These are phyloP conservation scores for Actenoides lindsayi DNA, from an alignment of 2,113 vertebrate species.

Conservation along the genomic window DNA sequence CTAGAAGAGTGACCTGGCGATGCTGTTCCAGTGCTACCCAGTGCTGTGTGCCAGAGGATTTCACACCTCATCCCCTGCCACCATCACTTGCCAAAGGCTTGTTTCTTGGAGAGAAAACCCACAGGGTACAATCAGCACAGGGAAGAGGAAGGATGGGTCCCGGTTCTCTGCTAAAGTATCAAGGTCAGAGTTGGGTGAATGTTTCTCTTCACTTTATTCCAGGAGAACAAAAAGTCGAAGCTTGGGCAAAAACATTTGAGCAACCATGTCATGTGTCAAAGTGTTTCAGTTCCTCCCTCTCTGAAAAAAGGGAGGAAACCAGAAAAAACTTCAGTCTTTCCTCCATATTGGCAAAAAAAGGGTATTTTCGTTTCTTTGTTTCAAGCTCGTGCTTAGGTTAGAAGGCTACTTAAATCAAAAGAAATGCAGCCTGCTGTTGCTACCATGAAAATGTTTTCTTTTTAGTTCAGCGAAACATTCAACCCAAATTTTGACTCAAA, in stretches of 20 bases:
- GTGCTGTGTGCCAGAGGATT: background rate
- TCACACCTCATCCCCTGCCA: background rate
- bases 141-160: background rate
- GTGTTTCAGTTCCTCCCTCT: background rate
- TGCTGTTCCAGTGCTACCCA: background rate
- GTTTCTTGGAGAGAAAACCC: background rate
- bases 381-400: background rate
- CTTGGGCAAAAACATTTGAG: background rate
- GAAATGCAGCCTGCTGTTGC: background rate
- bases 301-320: background rate
- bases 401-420: background rate
- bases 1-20: background rate
- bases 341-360: background rate
- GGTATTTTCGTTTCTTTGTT: background rate
- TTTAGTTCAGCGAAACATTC: background rate
- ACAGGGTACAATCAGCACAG: background rate
- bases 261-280: background rate
- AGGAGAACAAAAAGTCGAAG: background rate
- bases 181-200: background rate
- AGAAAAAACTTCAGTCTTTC: background rate
- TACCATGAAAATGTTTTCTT: background rate
- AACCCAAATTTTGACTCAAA: constrained; percentile 37
- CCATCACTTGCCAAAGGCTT: background rate
- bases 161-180: background rate
- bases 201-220: background rate